Base-by-base conservation (phyloP, 2,113 vertebrate species). In the Bambusicola thoracicus region DNA sequence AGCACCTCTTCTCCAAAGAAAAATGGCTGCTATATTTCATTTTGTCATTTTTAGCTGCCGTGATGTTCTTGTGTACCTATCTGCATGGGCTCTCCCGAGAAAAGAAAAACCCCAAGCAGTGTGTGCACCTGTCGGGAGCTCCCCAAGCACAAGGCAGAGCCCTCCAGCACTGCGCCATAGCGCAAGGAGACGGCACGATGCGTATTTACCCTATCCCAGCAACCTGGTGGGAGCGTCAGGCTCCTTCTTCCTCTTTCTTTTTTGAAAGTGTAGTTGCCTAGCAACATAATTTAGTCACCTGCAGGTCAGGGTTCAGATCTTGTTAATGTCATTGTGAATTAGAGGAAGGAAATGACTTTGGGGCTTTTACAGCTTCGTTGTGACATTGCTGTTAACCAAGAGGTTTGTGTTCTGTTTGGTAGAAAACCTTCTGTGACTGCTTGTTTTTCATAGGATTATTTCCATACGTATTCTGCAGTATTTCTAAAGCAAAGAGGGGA, bases 11-110 rank as follows among this genome's bases (percentile, higher is more conserved):
- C 96, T 97, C 89, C 89, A 95, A 95, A 97, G 97, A 98, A 98
- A 98, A 98, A 98, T 97, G 93, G 94, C 93, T 97, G 91, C 94
- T 97, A 97, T 98, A 97, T 98, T 98, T 98, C 96, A 98, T 97
- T 66, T 89, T 98, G 97, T 97, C 97, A 97, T 90, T 98, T 98
- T 96, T 94, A 97, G 89, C 92, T 96, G 79, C 74, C 95, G 96
- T 90, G 81, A 90, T 93, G 96, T 94, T 96, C 94, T 96, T 97
- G 90, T 96, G 59, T 84, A 96, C 90, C 89, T 96, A 46, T 86
- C 92, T 93, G 43, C 20, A 53, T 51, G 69, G 32, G 86, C 75
- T 65, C 69, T 94, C 94, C 55, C 25, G 34, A 20, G 87, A 21
- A 43, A 21, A 68, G 36, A 25, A 75, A 56, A 86, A 25, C 15